A percentile compares a stretch with the other conserved stretches of the same genome.
phyloP scores from a whole-genome alignment of 2,888 invertebrate genomes.

The Melangyna quadrimaculata region DNA sequence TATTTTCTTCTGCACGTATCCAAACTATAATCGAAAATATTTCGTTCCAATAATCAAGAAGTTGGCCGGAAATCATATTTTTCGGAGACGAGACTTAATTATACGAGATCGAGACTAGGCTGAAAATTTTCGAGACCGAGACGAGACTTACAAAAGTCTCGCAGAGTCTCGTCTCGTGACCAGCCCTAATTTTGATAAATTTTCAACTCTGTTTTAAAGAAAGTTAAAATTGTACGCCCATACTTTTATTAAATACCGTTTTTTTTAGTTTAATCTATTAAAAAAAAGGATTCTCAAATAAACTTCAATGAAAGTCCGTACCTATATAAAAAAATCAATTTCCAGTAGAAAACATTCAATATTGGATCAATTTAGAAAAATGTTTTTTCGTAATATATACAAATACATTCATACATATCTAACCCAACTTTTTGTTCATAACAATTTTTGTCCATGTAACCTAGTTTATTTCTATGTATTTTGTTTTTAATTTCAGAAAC shows the following conservation, averaged over 20 bases:
- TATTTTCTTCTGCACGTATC: too few species aligned
- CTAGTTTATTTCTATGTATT: not conserved
- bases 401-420: not conserved
- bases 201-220: too few species aligned
- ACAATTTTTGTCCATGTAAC: not conserved
- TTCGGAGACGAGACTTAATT: too few species aligned
- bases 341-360: not conserved
- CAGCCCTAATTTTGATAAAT: too few species aligned
- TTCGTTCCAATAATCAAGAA: too few species aligned
- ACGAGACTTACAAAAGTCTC: too few species aligned
- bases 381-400: not conserved
- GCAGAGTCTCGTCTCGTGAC: too few species aligned
- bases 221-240: too few species aligned
- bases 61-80: too few species aligned
- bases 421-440: not conserved
- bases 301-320: not conserved
- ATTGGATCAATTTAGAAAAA: not conserved
- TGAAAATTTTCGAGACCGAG: too few species aligned
- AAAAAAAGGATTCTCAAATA: not conserved
- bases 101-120: too few species aligned
- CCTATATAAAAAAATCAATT: not conserved
- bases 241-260: not conserved
- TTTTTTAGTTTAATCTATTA: not conserved
- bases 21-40: too few species aligned
- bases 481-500: constrained; percentile 32